phyloP scores from a whole-genome alignment of 2,797 vertebrate species.

The Falco columbarius region DNA sequence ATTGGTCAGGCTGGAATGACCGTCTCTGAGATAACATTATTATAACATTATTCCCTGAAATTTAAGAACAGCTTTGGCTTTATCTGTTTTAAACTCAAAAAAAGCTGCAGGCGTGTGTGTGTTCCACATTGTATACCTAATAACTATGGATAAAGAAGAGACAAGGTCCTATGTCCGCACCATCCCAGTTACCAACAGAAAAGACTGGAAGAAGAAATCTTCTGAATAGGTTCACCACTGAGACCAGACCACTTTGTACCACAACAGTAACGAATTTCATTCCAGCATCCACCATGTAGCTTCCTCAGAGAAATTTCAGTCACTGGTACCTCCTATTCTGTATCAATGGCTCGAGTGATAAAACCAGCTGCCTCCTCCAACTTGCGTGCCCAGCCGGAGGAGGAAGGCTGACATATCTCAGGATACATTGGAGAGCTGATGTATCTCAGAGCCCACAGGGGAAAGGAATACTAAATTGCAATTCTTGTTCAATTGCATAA shows the following conservation, averaged over 20 bases:
- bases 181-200: neutral
- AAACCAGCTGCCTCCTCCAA: neutral
- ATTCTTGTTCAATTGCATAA: neutral
- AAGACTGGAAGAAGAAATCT: neutral
- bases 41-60: neutral
- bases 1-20: neutral
- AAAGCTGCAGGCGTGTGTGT: neutral
- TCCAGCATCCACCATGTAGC: neutral
- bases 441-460: neutral
- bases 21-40: neutral
- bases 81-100: neutral
- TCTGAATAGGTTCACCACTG: neutral
- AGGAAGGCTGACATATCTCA: neutral
- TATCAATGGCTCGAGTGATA: neutral
- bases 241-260: neutral
- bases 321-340: neutral
- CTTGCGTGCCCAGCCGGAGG: neutral
- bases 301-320: neutral
- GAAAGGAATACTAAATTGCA: neutral
- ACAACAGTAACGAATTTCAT: neutral
- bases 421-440: neutral
- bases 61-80: neutral
- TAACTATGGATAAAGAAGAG: neutral
- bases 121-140: neutral
- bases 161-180: accelerated